Base-by-base conservation (phyloP, 2,888 invertebrate species). In the Sarcophaga carnaria region DNA sequence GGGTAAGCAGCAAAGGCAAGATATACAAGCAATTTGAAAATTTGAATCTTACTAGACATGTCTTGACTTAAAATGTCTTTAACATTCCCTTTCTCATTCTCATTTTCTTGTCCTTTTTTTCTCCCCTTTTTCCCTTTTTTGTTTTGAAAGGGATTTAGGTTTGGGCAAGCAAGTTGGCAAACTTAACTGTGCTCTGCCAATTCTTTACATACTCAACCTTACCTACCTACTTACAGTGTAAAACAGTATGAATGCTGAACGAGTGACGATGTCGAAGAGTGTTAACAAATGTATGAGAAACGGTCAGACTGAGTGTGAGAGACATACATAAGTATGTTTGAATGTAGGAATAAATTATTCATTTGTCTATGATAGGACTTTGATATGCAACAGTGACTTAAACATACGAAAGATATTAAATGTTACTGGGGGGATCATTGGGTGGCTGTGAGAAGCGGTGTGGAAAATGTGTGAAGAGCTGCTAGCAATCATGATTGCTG, bases 351-450 rank as follows among this genome's bases (percentile, higher is more conserved):
- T 80, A 76, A 80, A 72, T 80, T 80, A 85, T 85, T 85, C 84
- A 72, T 85, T 85, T 77, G 84, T 80, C 84, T 80, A 66, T 84
- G 75, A 76, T 80, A 84, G 80, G 66, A 80, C 76, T 85, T 80
- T 85, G 76, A 77, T 85, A 80, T 85, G 84, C 80, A 85, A 85
- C 80, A 85, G 80, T 77, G 71, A 80, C 71, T 76, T 67, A 76
- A 80, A 45, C 62, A 85, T 66, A 77, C 66, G 76, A 80, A 80
- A 77, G 70, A 72, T 59, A 76, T 37, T 70, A 76, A 84, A 80
- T 80, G 64, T 59, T 27, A 59, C 45, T 63, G 54, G 79, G n/a
- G 25, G 67, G 54, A 25, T 78, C 11, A 25, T 54, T 45, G 37
- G 17, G 3, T 25, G 49, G 17, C 20, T 22, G 12, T 54, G 14